Base-by-base conservation (phyloP, 2,113 vertebrate genomes). In the Fulica atra region DNA sequence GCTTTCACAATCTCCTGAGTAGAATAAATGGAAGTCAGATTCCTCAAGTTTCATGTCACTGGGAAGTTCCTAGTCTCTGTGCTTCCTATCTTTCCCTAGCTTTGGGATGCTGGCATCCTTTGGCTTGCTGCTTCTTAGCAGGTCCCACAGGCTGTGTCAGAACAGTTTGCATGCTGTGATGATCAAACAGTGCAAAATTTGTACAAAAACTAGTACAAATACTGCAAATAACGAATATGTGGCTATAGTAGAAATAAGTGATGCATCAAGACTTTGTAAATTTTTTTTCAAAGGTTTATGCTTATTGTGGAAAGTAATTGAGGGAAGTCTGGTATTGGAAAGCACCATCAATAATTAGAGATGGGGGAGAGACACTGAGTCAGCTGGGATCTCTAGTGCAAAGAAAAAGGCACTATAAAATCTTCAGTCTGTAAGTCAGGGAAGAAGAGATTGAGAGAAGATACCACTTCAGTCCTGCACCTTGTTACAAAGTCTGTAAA, bases 401-500 rank as follows among this genome's bases (percentile, higher is more conserved):
- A 80, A 78, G 57, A 63, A 65, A 74, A 91, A 48, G 33, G 48
- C 64, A 31, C 31, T 40, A 46, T 40, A 48, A 92, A 78, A n/a
- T 40, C 16, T 73, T 93, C 7, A 23, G 23, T 10, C 46, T 84
- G 31, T 81, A 87, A 76, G 40, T 71, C 25, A 63, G 50, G 60
- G 64, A 89, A 81, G 69, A 82, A 90, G 53, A 81, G 70, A 86
- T 59, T 36, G 17, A 79, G 57, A 68, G 33, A 69, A 60, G 44
- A 31, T 24, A 24, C 18, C 25, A 53, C 28, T 91, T 86, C 16
- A 65, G 36, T 72, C 31, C 80, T 88, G 77, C 65, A 14, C 88
- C 53, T 93, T 88, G 40, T 64, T 74, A 44, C 2, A 42, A 53
- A 64, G 72, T 65, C 78, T 72, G 51, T 94, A 46, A 77, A 93